Base-by-base conservation (phyloP, 2,888 invertebrate species). In the Mylabris sibirica region DNA sequence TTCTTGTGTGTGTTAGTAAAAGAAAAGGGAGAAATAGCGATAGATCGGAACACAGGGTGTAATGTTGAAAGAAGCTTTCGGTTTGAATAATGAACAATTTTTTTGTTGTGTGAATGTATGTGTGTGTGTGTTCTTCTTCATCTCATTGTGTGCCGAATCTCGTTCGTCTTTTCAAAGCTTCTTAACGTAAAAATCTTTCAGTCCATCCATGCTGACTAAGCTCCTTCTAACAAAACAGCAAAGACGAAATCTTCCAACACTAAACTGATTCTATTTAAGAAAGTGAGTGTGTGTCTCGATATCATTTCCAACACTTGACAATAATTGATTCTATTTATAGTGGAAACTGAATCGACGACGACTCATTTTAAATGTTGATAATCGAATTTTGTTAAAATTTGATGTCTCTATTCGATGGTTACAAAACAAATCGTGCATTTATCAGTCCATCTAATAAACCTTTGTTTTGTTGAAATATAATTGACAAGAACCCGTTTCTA, bases 201-300 rank as follows among this genome's bases (percentile, higher is more conserved):
- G 67, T 64, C 49, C 49, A 49, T 49, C 62, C 57, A 30, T 70
- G 70, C 70, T 70, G 70, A 70, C 57, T 65, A 70, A 70, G 70
- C 70, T 44, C 20, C 44, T 30, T 30, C 57, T 24, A 24, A 57
- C 57, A 26, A 57, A 57, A 57, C 57, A 57, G 22, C 24, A 14
- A 57, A 14, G 26, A 57, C 57, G 57, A 26, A 44, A 44, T 44
- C 44, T 8, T n/a, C 57, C 26, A 57, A 24, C 5, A 26, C 57
- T 53, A 53, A 53, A 53, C 22, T 57, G 22, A 2, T 20, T 20
- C 20, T 20, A 4, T 22, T 53, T 53, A 53, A 30, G 30, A 30
- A 30, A 30, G 30, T 8, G 30, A 30, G 5, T 24, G 14, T 0
- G 14, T 14, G 38, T 44, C 11, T 44, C 22, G 11, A 22, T 53